Percentiles rank a stretch among this genome's conserved stretches.
phyloP scores from a whole-genome alignment of 1,140 invertebrate genomes.

The Drosophila eugracilis region DNA sequence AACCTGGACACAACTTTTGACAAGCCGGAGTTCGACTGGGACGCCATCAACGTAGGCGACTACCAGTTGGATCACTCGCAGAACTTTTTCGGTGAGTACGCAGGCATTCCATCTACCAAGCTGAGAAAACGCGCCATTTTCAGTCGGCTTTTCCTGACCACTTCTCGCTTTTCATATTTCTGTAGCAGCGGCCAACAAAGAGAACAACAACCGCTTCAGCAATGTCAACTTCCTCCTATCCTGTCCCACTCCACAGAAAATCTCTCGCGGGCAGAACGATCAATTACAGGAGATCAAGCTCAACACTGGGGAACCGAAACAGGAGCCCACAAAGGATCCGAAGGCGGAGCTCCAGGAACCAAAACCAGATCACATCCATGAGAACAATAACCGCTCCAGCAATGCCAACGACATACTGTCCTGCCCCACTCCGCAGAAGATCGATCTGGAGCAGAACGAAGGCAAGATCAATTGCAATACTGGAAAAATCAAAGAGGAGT shows the following conservation, averaged over 20 bases:
- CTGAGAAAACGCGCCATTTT: slow-evolving; percentile 54
- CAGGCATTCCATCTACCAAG: neutral
- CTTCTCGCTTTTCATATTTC: slow-evolving; percentile 4
- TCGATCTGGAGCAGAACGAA: too few species aligned
- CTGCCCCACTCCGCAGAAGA: too few species aligned
- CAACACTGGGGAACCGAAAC: neutral
- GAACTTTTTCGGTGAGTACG: slow-evolving; percentile 56
- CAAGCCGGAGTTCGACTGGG: slow-evolving; percentile 52
- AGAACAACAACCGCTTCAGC: slow-evolving; percentile 19
- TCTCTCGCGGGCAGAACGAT: neutral
- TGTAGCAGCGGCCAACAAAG: slow-evolving; percentile 30
- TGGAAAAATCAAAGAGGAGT: too few species aligned
- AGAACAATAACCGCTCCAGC: too few species aligned
- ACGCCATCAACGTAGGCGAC: slow-evolving; percentile 50
- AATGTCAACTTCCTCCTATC: slow-evolving; percentile 11
- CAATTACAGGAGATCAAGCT: too few species aligned
- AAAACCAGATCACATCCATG: too few species aligned
- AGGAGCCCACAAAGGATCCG: neutral
- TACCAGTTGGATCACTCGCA: slow-evolving; percentile 53
- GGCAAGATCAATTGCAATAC: too few species aligned
- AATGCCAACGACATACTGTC: too few species aligned
- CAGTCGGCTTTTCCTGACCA: neutral
- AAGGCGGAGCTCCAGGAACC: neutral
- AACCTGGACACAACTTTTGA: slow-evolving; percentile 1
- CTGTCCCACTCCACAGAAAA: slow-evolving; percentile 4